phyloP scores from a whole-genome alignment of 2,888 invertebrate genomes.

The Phengaris alcon region DNA sequence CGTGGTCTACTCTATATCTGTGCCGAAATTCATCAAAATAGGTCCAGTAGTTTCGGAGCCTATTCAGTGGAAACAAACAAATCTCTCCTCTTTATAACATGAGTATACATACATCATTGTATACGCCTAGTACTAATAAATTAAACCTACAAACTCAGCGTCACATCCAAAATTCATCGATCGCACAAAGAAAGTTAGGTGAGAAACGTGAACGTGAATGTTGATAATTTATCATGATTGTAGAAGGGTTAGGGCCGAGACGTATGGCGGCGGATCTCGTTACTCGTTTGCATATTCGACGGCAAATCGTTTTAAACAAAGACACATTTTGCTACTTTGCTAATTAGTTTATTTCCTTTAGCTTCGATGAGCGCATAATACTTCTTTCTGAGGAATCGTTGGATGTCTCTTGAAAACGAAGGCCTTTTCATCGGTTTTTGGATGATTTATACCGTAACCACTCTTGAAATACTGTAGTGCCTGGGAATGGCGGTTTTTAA shows the following conservation, averaged over 20 bases:
- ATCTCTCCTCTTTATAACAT: too few relatives aligned
- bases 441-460: too few relatives aligned
- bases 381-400: not conserved
- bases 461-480: too few relatives aligned
- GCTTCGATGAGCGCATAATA: slow-evolving; percentile 11
- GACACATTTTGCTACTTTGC: slow-evolving; percentile 35
- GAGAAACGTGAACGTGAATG: slow-evolving; percentile 64
- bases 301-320: slow-evolving; percentile 54
- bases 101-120: too few relatives aligned
- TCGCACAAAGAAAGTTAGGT: slow-evolving; percentile 46
- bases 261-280: slow-evolving; percentile 45
- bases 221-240: slow-evolving; percentile 78
- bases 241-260: slow-evolving; percentile 66
- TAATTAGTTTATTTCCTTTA: slow-evolving; percentile 11
- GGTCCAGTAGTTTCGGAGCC: too few relatives aligned
- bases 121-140: too few relatives aligned
- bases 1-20: too few relatives aligned
- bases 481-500: too few relatives aligned
- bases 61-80: too few relatives aligned
- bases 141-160: not conserved
- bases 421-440: too few relatives aligned
- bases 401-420: too few relatives aligned
- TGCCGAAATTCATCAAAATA: too few relatives aligned
- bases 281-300: slow-evolving; percentile 63
- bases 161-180: slow-evolving; percentile 48